Percentiles rank a stretch among this genome's conserved stretches.
Evolutionary conservation across 2,797 vertebrate genomes (phyloP).

Genomic region (Benthosema pterotum): DNA sequence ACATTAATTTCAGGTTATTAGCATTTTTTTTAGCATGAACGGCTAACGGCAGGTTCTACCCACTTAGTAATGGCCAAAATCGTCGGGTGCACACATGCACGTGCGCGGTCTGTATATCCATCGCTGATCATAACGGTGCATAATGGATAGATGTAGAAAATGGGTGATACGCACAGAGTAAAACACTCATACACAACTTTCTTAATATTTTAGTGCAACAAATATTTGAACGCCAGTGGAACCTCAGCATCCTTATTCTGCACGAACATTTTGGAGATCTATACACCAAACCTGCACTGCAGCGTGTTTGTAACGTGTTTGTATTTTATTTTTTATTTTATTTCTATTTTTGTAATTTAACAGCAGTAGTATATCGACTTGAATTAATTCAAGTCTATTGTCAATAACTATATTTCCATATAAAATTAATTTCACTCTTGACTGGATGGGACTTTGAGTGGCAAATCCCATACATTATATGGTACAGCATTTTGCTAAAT

Average conservation of each 20-base stretch:
- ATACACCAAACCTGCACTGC: too few species aligned
- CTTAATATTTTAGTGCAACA: not conserved
- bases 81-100: too few species aligned
- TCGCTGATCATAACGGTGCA: too few species aligned
- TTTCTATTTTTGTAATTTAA: not conserved
- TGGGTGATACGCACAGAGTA: not conserved
- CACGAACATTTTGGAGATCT: too few species aligned
- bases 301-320: too few species aligned
- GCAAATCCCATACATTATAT: slow-evolving; percentile 42
- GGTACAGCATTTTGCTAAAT: slow-evolving; percentile 2
- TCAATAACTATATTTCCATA: not conserved
- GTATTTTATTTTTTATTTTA: too few species aligned
- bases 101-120: too few species aligned
- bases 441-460: slow-evolving; percentile 44
- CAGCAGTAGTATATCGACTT: not conserved
- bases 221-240: not conserved
- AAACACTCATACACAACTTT: not conserved
- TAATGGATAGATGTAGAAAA: not conserved
- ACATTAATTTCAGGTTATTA: too few species aligned
- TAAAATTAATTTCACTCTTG: slow-evolving; percentile 49
- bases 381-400: not conserved
- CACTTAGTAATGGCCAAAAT: too few species aligned
- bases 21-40: too few species aligned
- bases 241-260: too few species aligned
- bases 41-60: too few species aligned